phyloP scores from a whole-genome alignment of 1,140 invertebrate species.

The Aethina tumida region DNA sequence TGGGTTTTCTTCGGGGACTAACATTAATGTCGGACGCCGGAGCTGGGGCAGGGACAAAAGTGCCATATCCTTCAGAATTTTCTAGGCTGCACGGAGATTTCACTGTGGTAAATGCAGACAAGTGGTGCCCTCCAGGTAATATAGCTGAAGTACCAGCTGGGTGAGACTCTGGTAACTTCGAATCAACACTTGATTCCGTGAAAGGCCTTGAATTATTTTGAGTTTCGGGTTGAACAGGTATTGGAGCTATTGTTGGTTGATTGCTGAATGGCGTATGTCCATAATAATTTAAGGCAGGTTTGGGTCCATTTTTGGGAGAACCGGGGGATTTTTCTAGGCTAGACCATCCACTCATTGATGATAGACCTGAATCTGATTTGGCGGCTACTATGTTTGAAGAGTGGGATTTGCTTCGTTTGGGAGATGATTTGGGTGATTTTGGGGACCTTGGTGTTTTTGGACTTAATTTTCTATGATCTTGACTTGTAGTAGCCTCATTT shows the following conservation, averaged over 20 bases:
- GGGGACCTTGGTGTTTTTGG: slow-evolving; percentile 55
- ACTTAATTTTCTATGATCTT: slow-evolving; percentile 44
- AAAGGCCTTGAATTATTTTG: slow-evolving; percentile 17
- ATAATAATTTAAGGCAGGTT: slow-evolving; percentile 20
- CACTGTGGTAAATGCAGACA: slow-evolving; percentile 40
- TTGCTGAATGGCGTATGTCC: no score
- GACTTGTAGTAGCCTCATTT: slow-evolving; percentile 30
- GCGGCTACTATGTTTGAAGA: slow-evolving; percentile 52
- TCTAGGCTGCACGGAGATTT: slow-evolving; percentile 37
- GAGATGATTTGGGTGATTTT: slow-evolving; percentile 63
- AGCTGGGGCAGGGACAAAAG: slow-evolving; percentile 41
- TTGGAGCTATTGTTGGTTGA: slow-evolving; percentile 4
- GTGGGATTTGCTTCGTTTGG: slow-evolving; percentile 58
- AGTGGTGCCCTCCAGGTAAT: slow-evolving; percentile 37
- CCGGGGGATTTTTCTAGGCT: slow-evolving; percentile 74
- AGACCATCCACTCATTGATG: slow-evolving; percentile 77
- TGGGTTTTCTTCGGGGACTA: slow-evolving; percentile 31
- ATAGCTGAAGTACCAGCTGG: slow-evolving; percentile 34
- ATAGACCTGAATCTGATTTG: slow-evolving; percentile 74
- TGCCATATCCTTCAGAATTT: slow-evolving; percentile 34
- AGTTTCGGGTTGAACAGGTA: slow-evolving; percentile 5
- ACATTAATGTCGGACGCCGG: slow-evolving; percentile 37
- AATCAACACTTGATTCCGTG: slow-evolving; percentile 28
- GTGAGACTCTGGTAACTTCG: slow-evolving; percentile 34
- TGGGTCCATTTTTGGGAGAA: slow-evolving; percentile 45